These are phyloP conservation scores for Clusia tigrina DNA, from an alignment of 2,888 invertebrate genomes.

Conservation along the genomic window DNA sequence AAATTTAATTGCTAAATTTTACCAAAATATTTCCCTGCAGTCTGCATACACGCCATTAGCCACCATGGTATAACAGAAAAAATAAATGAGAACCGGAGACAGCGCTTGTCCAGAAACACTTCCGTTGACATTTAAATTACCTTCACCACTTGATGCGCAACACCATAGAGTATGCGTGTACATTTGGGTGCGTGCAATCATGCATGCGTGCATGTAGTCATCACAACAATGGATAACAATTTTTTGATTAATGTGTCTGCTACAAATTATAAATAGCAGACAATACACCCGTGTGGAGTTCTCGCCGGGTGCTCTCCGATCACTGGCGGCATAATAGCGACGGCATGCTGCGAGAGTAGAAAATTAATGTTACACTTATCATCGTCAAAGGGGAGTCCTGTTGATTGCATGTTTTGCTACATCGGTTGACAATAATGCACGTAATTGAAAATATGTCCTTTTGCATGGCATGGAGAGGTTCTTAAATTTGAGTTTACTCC, in stretches of 20 bases:
- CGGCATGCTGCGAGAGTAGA: constrained; percentile 41
- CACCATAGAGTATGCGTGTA: neutral
- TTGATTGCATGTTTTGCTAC: neutral
- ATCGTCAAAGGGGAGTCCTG: constrained; percentile 15
- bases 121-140: constrained; percentile 64
- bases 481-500: neutral
- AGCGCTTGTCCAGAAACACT: constrained; percentile 53
- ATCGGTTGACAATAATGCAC: neutral
- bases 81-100: constrained; percentile 50
- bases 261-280: constrained; percentile 60
- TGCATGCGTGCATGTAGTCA: constrained; percentile 9
- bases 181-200: constrained; percentile 9
- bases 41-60: too few relatives aligned
- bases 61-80: too few relatives aligned
- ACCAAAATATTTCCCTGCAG: too few relatives aligned
- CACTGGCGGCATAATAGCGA: neutral
- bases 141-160: constrained; percentile 53
- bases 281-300: constrained; percentile 32
- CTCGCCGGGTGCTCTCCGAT: neutral
- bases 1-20: too few relatives aligned
- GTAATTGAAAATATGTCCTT: neutral
- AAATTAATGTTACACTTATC: constrained; percentile 44
- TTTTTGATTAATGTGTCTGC: constrained; percentile 64
- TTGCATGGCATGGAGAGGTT: neutral
- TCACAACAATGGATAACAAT: constrained; percentile 38